Base-by-base conservation (phyloP, 2,888 invertebrate genomes). In the Dioctria linearis region DNA sequence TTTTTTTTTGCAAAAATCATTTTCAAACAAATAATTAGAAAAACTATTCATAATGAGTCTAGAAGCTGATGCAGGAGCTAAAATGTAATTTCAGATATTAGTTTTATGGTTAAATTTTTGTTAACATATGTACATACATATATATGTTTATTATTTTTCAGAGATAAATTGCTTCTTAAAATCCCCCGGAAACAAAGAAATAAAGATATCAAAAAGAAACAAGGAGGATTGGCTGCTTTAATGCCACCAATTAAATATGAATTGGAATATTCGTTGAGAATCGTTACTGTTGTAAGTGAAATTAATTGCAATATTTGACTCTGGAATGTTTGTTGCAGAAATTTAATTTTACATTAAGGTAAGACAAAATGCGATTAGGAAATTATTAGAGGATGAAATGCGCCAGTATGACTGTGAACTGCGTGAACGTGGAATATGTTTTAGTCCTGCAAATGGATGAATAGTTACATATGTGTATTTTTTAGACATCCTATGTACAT, bases 171-270 rank as follows among this genome's bases (percentile, higher is more conserved):
- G 11, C 54, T 54, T 54, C 11, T 54, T 11, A 54, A 54, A 11
- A 4, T 54, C 6, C 54, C 54, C 1, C 8, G 11, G 3, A 54
- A 54, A 54, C 54, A 8, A 54, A 54, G 54, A 54, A 54, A 54
- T 54, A 54, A 54, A n/a, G 11, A 54, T n/a, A 11, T n/a, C 6
- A 8, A 54, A n/a, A 54, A 54, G n/a, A 54, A 11, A n/a, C 69
- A 51, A 54, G 37, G 11, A n/a, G 69, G 69, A 11, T n/a, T 69
- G 37, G 4, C 2, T 39, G 49, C 69, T 11, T 51, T 69, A 6
- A 9, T 69, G 5, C 69, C 51, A 37, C 69, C 69, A 11, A 51
- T 69, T 11, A 69, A 69, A 51, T 11, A 4, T 4, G 69, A 69
- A 51, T 11, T 69, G 40, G 25, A 51, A 11, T 69, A 8, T 51